These are phyloP conservation scores for Calidris pygmaea DNA, from an alignment of 2,113 vertebrate genomes.

Conservation along the genomic window DNA sequence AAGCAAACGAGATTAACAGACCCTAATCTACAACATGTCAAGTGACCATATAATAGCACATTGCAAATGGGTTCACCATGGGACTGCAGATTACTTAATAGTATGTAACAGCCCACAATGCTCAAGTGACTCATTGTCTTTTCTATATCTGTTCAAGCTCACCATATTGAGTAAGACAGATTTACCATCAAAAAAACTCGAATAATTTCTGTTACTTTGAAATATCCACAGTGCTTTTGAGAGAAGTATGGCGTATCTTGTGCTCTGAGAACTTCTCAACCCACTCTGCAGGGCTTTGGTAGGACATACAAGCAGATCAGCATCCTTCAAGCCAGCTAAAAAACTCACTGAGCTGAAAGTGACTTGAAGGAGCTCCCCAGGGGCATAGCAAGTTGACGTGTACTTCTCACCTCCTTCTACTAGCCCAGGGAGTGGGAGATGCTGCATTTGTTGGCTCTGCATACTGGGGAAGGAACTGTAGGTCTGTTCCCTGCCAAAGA, in stretches of 20 bases:
- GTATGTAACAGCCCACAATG: not conserved
- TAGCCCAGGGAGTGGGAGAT: not conserved
- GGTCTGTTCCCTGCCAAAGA: not conserved
- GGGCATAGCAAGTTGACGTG: not conserved
- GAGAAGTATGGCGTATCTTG: not conserved
- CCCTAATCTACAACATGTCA: not conserved
- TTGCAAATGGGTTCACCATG: slow-evolving; percentile 4
- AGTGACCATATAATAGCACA: not conserved
- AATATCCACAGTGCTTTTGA: not conserved
- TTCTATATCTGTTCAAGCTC: slow-evolving; percentile 44
- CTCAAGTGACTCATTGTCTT: slow-evolving; percentile 39
- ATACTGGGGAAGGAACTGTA: not conserved
- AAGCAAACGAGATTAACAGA: not conserved
- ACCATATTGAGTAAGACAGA: not conserved
- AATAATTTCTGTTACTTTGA: slow-evolving; percentile 17
- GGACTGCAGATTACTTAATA: slow-evolving; percentile 33
- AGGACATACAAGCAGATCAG: not conserved
- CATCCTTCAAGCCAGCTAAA: not conserved
- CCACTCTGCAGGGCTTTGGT: not conserved
- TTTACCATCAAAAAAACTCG: not conserved
- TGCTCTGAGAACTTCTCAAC: not conserved
- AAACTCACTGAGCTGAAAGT: not conserved
- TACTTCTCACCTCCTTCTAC: not conserved
- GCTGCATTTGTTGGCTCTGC: not conserved
- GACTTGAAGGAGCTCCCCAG: not conserved